phyloP scores from a whole-genome alignment of 1,140 invertebrate genomes.

The Pseudomyrmex pallidus region DNA sequence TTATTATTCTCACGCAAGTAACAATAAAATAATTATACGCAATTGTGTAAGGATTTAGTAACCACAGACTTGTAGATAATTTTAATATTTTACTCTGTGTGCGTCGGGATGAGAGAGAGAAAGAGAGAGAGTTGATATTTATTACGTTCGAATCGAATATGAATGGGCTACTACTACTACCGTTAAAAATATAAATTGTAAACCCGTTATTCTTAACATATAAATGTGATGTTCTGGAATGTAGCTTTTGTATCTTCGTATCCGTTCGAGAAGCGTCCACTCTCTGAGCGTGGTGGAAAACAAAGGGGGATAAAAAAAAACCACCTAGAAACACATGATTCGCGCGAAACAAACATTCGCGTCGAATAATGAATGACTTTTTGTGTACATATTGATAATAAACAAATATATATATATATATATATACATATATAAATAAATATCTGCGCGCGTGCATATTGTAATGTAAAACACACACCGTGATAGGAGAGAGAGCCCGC shows the following conservation, averaged over 20 bases:
- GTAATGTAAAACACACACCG: conserved; percentile 53
- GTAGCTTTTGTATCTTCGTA: conserved; percentile 16
- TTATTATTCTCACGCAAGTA: too few species aligned
- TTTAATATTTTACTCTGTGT: too few species aligned
- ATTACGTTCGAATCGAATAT: too few species aligned
- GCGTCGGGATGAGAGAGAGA: too few species aligned
- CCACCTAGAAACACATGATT: not conserved
- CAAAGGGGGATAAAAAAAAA: conserved; percentile 16
- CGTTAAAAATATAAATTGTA: too few species aligned
- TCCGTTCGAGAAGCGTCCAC: conserved; percentile 56
- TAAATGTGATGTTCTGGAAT: conserved; percentile 23
- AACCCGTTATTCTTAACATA: too few species aligned
- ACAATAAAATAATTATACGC: too few species aligned
- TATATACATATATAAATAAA: conserved; percentile 38
- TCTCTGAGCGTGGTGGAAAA: conserved; percentile 40
- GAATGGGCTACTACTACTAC: too few species aligned
- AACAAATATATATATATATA: conserved; percentile 37
- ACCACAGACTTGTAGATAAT: too few species aligned
- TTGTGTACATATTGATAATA: conserved; percentile 73
- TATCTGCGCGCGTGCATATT: conserved; percentile 34
- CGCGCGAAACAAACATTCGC: conserved; percentile 53
- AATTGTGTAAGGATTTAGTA: too few species aligned
- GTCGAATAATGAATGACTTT: conserved; percentile 56
- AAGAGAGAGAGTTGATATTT: too few species aligned
- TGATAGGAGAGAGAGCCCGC: conserved; percentile 63